Evolutionary conservation across 2,888 invertebrate species (phyloP).

Genomic region (Andrena minutula): DNA sequence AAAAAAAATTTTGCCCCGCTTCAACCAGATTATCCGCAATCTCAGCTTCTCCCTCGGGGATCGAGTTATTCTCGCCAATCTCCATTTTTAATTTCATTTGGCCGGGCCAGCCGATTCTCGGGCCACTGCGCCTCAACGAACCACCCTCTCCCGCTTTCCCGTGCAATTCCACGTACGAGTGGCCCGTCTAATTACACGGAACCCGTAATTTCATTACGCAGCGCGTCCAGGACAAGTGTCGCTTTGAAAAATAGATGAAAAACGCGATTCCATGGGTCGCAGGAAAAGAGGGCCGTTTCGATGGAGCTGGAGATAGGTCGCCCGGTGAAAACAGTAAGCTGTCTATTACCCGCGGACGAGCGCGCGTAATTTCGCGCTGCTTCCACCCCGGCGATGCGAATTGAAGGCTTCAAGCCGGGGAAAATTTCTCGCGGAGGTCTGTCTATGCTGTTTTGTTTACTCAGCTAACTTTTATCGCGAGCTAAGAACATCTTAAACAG

Average conservation of each 20-base stretch:
- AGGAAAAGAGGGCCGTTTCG: not conserved
- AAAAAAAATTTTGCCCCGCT: not conserved
- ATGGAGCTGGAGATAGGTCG: not conserved
- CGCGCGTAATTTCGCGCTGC: not conserved
- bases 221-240: not conserved
- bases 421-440: not conserved
- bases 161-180: not conserved
- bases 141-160: not conserved
- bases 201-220: slow-evolving; percentile 7
- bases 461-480: slow-evolving; percentile 1
- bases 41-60: not conserved
- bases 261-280: not conserved
- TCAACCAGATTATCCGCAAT: not conserved
- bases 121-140: slow-evolving; percentile 7
- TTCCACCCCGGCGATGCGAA: not conserved
- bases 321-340: slow-evolving; percentile 25
- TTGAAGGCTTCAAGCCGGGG: not conserved
- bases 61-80: slow-evolving; percentile 1
- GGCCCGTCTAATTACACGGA: not conserved
- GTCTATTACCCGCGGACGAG: slow-evolving; percentile 10
- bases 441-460: not conserved
- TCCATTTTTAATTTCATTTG: slow-evolving; percentile 15
- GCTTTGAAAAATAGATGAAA: too few relatives aligned
- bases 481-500: slow-evolving; percentile 1
- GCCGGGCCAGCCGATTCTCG: not conserved